Conservation (phyloP, 2,888 invertebrate species). For the Mycalesis mineus region DNA sequence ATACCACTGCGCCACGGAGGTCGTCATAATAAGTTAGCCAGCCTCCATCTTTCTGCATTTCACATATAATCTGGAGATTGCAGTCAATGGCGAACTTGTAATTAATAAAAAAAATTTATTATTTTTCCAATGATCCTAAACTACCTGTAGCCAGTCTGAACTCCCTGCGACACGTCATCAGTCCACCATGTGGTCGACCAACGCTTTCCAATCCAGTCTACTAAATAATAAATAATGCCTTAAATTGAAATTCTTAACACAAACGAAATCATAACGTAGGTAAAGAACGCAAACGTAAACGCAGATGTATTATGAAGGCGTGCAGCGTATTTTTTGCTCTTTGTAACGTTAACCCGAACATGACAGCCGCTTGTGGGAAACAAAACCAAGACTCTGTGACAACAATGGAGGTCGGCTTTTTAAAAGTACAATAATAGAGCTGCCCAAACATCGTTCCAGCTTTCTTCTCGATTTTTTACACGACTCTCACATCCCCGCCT, state of each 20-base stretch:
- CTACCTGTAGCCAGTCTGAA: no score
- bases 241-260: background rate
- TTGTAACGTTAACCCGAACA: conserved; percentile 6
- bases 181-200: no score
- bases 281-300: background rate
- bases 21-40: no score
- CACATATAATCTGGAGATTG: no score
- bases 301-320: conserved; percentile 2
- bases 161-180: no score
- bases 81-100: no score
- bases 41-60: no score
- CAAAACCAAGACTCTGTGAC: conserved; percentile 4
- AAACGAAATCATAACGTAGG: background rate
- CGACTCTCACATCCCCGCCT: no score
- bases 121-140: no score
- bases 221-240: background rate
- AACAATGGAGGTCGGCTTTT: conserved; percentile 6
- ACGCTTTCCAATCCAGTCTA: no score
- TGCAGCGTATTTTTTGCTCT: conserved; percentile 1
- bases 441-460: background rate
- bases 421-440: conserved; percentile 11
- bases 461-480: background rate
- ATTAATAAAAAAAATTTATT: no score
- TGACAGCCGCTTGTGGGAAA: conserved; percentile 14
- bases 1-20: no score